Percentiles rank a stretch among this genome's conserved stretches.
Conservation (phyloP, 2,888 invertebrate genomes). For the Taenaris catops region DNA sequence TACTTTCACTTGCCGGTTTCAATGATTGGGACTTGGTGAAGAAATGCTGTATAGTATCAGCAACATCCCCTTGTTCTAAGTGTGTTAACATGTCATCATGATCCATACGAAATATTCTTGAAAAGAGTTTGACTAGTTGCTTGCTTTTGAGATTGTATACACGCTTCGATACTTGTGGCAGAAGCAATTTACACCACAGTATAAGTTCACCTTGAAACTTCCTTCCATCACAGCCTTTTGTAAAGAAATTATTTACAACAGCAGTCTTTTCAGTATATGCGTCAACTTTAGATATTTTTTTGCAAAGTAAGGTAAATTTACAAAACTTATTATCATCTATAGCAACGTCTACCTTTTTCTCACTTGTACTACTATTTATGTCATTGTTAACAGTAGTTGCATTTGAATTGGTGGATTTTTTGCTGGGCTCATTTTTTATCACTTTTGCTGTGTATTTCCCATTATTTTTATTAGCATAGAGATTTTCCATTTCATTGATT, state of each 20-base stretch:
- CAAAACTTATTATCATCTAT: conserved; percentile 86
- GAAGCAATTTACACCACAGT: conserved; percentile 89
- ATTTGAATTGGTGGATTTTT: conserved; percentile 2
- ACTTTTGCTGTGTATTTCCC: conserved; percentile 64
- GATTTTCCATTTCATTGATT: conserved; percentile 81
- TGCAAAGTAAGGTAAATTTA: conserved; percentile 88
- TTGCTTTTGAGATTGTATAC: conserved; percentile 96
- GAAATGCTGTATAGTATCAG: conserved; percentile 89
- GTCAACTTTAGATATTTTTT: conserved; percentile 86
- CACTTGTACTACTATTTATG: conserved; percentile 20
- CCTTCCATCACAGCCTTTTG: conserved; percentile 78
- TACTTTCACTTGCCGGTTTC: conserved; percentile 83
- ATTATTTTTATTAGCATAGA: conserved; percentile 71
- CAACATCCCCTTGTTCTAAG: conserved; percentile 94
- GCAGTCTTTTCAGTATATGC: conserved; percentile 92
- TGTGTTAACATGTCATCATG: conserved; percentile 91
- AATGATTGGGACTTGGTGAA: conserved; percentile 83
- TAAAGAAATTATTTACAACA: conserved; percentile 83
- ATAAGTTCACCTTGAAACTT: conserved; percentile 88
- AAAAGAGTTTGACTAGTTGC: conserved; percentile 93
- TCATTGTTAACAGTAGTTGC: conserved; percentile 5
- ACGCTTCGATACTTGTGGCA: conserved; percentile 90
- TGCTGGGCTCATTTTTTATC: conserved; percentile 44
- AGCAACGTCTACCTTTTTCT: conserved; percentile 24
- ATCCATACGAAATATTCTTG: conserved; percentile 86